Evolutionary conservation across 2,113 vertebrate genomes (phyloP).

Genomic region (Myanophis thanlyinensis): DNA sequence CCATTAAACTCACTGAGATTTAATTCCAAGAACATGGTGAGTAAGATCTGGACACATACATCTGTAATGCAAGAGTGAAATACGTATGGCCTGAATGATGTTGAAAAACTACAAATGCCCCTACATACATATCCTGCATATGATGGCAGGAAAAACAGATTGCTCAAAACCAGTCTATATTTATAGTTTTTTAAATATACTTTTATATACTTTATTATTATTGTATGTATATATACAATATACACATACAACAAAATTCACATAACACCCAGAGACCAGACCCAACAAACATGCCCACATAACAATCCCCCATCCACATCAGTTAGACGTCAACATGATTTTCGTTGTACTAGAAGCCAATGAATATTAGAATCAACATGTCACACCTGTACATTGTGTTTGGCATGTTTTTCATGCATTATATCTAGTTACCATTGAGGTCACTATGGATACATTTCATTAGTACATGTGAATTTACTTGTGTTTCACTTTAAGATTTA

Average conservation of each 20-base stretch:
- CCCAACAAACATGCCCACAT: too few species aligned
- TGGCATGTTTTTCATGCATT: background rate
- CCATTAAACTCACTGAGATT: background rate
- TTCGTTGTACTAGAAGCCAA: background rate
- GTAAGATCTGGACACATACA: background rate
- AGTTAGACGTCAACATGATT: background rate
- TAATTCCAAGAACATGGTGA: background rate
- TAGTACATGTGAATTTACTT: background rate
- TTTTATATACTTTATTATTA: too few species aligned
- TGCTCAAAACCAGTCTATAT: background rate
- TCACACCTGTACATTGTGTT: background rate
- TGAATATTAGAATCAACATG: background rate
- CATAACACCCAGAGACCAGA: too few species aligned
- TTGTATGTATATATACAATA: too few species aligned
- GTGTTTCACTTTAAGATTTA: background rate
- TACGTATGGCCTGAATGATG: background rate
- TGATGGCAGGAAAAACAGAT: background rate
- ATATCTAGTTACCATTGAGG: conserved; percentile 9
- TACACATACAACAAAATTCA: too few species aligned
- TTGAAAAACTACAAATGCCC: background rate
- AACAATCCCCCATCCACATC: too few species aligned
- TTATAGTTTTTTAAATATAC: too few species aligned
- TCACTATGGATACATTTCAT: background rate
- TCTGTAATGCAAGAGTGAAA: background rate
- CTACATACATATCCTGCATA: background rate